Conservation (phyloP, 2,797 vertebrate genomes). For the Yasuhikotakia modesta region DNA sequence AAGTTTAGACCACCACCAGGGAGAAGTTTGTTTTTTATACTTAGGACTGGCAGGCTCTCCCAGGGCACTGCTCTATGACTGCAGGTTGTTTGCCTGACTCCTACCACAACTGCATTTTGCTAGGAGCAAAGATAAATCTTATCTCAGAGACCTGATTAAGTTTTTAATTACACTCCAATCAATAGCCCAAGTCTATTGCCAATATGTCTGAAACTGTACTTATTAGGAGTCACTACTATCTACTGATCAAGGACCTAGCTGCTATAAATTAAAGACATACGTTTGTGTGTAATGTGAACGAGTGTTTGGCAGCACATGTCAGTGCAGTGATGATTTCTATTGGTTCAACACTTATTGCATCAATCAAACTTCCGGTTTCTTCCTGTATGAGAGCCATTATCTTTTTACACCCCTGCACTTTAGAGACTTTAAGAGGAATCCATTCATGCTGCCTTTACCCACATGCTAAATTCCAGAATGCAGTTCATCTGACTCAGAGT, state of each 20-base stretch:
- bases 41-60: slow-evolving; percentile 62
- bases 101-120: slow-evolving; percentile 79
- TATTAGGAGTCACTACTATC: slow-evolving; percentile 99
- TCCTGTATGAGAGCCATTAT: slow-evolving; percentile 72
- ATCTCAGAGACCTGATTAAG: slow-evolving; percentile 96
- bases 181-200: slow-evolving; percentile 99
- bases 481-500: slow-evolving; percentile 41
- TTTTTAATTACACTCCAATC: slow-evolving; percentile 99
- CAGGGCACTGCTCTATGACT: slow-evolving; percentile 68
- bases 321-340: slow-evolving; percentile 53
- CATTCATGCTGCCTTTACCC: slow-evolving; percentile 48
- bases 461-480: slow-evolving; percentile 56
- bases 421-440: slow-evolving; percentile 70
- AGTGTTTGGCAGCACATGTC: slow-evolving; percentile 34
- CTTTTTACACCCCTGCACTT: slow-evolving; percentile 71
- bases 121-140: slow-evolving; percentile 83
- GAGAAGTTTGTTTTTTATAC: slow-evolving; percentile 32
- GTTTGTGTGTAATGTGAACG: slow-evolving; percentile 54
- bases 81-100: slow-evolving; percentile 69
- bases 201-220: slow-evolving; percentile 99
- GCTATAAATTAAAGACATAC: slow-evolving; percentile 90
- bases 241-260: slow-evolving; percentile 98
- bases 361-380: slow-evolving; percentile 63
- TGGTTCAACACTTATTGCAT: slow-evolving; percentile 1
- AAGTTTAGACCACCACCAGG: slow-evolving; percentile 36